Evolutionary conservation across 2,113 vertebrate genomes (phyloP), one percentile per base, ranked within the genome.

Genomic region (Ariopsis seemanni): DNA sequence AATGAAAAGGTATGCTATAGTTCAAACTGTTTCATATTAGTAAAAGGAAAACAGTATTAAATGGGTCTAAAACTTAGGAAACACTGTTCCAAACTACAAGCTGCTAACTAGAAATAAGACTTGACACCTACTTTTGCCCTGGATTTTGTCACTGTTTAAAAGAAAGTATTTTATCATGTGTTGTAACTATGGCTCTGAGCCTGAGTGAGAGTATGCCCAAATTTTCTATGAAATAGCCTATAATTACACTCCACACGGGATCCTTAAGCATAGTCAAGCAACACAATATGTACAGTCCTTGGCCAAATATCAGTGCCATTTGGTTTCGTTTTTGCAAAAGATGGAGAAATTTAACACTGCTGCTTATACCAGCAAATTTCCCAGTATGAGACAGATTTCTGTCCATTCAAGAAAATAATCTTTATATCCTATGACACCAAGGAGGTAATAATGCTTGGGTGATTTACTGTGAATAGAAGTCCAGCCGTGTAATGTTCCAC

Each of bases 371-470:
- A 52, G 81, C 62, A 71, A 75, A 27, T 87, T 75, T 84, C 74
- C 48, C 52, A 83, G 62, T 67, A 87, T 85, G 79, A 20, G 22
- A 34, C 78, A 75, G 42, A 86, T 83, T 89, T 67, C 74, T 27
- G 72, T 50, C 67, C 14, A 25, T 30, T 65, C 52, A 71, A 22
- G 58, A 80, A 89, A 80, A 60, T 48, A 48, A 60, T 42, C 17
- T 22, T 60, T 30, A 69, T 27, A 34, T 57, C 30, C 62, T 65
- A 50, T 58, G 67, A 84, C 69, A 84, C 52, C n/a, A 60, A 30
- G 74, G 79, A 74, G 58, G 58, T 83, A 86, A 84, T 86, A 55
- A 86, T 50, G 12, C 81, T 53, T n/a, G 9, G 7, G 58, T 83
- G 82, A 87, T 74, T 89, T 80, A 65, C 71, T 18, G 71, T 42